A percentile compares a stretch with the other conserved stretches of the same genome.
Conservation (phyloP, 2,888 invertebrate genomes). For the Norana najaformis region DNA sequence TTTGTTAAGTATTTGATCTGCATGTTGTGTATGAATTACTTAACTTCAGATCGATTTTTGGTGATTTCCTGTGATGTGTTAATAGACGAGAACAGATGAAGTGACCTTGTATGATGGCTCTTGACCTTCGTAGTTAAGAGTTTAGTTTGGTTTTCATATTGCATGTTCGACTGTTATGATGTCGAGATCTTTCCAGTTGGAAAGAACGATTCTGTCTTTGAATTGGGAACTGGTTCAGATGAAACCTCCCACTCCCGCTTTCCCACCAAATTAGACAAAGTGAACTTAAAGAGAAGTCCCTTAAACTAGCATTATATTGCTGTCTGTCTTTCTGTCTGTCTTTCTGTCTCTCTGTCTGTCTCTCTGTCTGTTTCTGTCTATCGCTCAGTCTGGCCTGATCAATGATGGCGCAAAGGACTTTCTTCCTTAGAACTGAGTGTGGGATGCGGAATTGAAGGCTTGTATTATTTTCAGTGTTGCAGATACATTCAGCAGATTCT, state of each 20-base stretch:
- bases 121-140: not conserved
- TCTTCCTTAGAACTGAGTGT: not conserved
- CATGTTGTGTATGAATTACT: not conserved
- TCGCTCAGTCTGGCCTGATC: no score
- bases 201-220: not conserved
- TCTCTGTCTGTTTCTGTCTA: not conserved
- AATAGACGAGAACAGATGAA: not conserved
- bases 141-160: not conserved
- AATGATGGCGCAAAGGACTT: no score
- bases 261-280: not conserved
- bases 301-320: not conserved
- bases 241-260: not conserved
- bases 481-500: not conserved
- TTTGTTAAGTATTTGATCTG: not conserved
- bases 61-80: not conserved
- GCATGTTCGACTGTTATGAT: not conserved
- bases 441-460: not conserved
- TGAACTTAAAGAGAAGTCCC: not conserved
- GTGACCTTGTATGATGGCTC: not conserved
- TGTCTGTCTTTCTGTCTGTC: not conserved
- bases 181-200: not conserved
- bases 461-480: not conserved
- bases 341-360: not conserved
- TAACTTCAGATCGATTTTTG: not conserved
- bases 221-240: not conserved